phyloP scores from a whole-genome alignment of 2,113 vertebrate species.

The Anas platyrhynchos region DNA sequence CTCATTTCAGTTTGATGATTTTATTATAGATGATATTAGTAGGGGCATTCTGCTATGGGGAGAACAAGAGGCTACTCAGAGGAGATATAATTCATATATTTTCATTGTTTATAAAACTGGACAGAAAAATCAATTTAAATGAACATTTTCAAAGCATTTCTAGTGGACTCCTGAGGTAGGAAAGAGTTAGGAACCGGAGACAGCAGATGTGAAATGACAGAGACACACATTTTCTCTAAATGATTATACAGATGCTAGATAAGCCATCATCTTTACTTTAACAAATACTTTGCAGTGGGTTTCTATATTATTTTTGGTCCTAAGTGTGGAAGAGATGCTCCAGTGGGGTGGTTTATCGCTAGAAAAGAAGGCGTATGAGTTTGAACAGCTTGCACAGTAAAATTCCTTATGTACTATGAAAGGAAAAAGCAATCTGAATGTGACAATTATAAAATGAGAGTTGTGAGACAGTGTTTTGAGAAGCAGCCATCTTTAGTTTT shows the following conservation, averaged over 20 bases:
- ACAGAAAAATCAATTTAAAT: slow-evolving; percentile 54
- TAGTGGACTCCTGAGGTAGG: background rate
- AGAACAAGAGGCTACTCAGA: background rate
- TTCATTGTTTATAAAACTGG: background rate
- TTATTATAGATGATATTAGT: background rate
- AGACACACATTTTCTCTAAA: slow-evolving; percentile 3
- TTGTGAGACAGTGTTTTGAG: background rate
- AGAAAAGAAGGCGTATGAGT: background rate
- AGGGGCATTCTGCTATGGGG: background rate
- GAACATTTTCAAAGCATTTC: slow-evolving; percentile 16
- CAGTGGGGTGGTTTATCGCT: background rate
- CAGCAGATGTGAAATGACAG: slow-evolving; percentile 6
- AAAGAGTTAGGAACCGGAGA: background rate
- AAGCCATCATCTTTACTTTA: slow-evolving; percentile 6
- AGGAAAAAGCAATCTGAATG: background rate
- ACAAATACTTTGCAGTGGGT: background rate
- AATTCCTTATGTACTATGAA: background rate
- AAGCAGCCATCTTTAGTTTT: background rate
- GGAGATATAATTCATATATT: slow-evolving; percentile 13
- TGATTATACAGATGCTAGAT: slow-evolving; percentile 17
- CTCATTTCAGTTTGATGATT: background rate
- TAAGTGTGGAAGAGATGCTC: background rate
- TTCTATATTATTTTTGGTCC: background rate
- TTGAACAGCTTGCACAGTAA: slow-evolving; percentile 43
- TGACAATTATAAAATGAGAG: background rate